These are phyloP conservation scores for Fukomys damarensis DNA, from an alignment of 2,113 vertebrate species.

Conservation along the genomic window DNA sequence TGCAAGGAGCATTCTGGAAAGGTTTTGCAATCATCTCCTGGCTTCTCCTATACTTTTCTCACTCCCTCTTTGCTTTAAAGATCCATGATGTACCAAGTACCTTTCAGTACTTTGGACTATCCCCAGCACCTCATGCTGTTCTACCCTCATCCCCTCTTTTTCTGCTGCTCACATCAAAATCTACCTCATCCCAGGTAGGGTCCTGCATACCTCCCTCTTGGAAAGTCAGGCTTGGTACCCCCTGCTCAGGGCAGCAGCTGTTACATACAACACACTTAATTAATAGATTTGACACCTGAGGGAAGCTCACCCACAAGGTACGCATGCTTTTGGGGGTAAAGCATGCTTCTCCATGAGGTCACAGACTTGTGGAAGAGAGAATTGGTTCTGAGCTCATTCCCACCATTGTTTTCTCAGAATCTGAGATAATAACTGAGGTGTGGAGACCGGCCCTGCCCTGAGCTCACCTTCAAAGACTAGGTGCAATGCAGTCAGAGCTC, in stretches of 20 bases:
- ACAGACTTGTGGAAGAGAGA: background rate
- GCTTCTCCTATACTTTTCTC: background rate
- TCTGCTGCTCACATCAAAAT: background rate
- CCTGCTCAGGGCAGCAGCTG: background rate
- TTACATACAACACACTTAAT: background rate
- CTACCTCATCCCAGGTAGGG: too few species aligned
- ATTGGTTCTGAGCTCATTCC: background rate
- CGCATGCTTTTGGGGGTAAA: accelerated
- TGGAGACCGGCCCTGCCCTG: background rate
- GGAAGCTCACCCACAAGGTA: too few species aligned
- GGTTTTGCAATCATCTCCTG: accelerated
- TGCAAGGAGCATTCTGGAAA: background rate
- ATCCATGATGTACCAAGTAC: too few species aligned
- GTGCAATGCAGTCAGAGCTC: background rate
- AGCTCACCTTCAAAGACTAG: background rate
- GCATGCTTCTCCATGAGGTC: background rate
- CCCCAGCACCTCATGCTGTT: accelerated
- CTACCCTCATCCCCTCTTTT: background rate
- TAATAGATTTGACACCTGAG: background rate
- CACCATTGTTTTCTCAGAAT: background rate
- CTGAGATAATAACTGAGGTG: background rate
- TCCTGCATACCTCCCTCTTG: background rate
- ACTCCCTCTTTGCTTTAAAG: background rate
- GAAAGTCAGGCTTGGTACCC: background rate
- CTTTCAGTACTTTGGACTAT: background rate